Evolutionary conservation across 2,113 vertebrate genomes (phyloP).

Genomic region (Cyphotilapia sp.): DNA sequence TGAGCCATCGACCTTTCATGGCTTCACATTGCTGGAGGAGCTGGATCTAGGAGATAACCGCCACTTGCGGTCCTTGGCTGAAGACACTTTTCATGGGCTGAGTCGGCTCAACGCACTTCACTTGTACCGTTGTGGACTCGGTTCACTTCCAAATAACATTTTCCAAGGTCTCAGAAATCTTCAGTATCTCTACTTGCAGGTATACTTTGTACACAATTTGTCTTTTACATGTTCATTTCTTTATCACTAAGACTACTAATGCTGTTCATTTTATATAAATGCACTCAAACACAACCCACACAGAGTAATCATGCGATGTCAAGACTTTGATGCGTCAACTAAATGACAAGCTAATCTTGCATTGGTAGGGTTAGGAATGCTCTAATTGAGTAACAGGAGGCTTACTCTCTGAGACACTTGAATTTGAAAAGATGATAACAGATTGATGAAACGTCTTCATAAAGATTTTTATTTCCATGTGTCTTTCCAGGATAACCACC

Average conservation of each 20-base stretch:
- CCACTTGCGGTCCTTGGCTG: slow-evolving; percentile 84
- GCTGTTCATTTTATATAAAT: not conserved
- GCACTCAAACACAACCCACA: not conserved
- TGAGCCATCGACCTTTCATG: slow-evolving; percentile 87
- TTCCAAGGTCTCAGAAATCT: slow-evolving; percentile 91
- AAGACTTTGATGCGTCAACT: not conserved
- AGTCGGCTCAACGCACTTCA: slow-evolving; percentile 88
- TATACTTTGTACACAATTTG: slow-evolving; percentile 4
- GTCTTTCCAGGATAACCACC: slow-evolving; percentile 82
- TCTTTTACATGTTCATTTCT: not conserved
- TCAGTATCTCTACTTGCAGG: slow-evolving; percentile 96
- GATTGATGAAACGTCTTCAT: not conserved
- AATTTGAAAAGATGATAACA: not conserved
- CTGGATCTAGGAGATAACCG: slow-evolving; percentile 97
- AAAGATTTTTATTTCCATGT: not conserved
- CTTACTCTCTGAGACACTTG: not conserved
- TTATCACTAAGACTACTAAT: not conserved
- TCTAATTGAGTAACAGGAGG: not conserved
- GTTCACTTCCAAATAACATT: slow-evolving; percentile 84
- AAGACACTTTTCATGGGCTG: slow-evolving; percentile 94
- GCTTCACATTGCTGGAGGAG: slow-evolving; percentile 89
- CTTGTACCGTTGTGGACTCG: slow-evolving; percentile 91
- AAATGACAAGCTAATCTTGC: not conserved
- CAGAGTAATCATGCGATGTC: not conserved
- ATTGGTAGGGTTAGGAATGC: not conserved